Conservation (phyloP, 1,140 invertebrate genomes). For the Rhopalosiphum maidis region DNA sequence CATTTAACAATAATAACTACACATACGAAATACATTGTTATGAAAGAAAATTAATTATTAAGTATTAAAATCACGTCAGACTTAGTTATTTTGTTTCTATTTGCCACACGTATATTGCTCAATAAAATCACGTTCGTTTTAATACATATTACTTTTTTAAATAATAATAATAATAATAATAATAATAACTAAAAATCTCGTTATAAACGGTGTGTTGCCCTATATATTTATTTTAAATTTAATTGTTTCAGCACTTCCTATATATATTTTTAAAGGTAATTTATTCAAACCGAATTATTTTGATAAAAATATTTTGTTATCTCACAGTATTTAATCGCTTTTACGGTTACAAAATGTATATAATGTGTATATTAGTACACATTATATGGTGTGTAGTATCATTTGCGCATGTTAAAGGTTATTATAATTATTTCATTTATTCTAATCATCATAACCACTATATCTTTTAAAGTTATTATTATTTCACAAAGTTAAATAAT, state of each 20-base stretch:
- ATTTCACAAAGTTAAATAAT: too few relatives aligned
- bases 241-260: neutral
- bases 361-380: neutral
- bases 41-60: neutral
- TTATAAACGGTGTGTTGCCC: neutral
- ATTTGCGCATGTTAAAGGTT: neutral
- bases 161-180: too few relatives aligned
- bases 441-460: neutral
- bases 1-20: neutral
- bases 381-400: neutral
- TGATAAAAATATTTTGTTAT: neutral
- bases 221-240: conserved; percentile 1
- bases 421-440: conserved; percentile 4
- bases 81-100: neutral
- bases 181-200: neutral
- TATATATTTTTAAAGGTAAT: neutral
- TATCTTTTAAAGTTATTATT: too few relatives aligned
- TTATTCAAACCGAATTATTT: neutral
- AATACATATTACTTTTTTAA: neutral
- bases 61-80: conserved; percentile 9
- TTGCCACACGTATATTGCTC: neutral
- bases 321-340: neutral
- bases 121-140: neutral
- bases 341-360: neutral
- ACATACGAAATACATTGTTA: neutral